Conservation (phyloP, 2,888 invertebrate species). For the Celastrina argiolus region DNA sequence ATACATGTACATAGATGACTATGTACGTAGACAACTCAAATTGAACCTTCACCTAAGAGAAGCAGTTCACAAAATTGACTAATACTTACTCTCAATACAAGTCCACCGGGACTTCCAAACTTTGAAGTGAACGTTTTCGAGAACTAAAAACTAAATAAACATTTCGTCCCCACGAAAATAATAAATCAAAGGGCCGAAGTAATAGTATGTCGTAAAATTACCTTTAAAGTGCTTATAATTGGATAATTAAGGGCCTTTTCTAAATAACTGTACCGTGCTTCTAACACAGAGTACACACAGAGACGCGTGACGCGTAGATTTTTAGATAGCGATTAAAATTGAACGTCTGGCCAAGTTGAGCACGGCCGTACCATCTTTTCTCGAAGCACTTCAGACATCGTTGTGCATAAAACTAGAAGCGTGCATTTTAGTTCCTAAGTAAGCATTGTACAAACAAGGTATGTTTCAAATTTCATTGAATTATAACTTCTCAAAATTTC, state of each 20-base stretch:
- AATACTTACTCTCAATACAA: background rate
- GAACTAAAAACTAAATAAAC: slow-evolving; percentile 10
- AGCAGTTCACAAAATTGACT: background rate
- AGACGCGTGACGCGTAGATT: too few relatives aligned
- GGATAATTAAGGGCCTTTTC: background rate
- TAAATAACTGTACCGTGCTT: background rate
- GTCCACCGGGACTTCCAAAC: background rate
- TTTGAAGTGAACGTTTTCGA: slow-evolving; percentile 16
- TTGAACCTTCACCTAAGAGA: background rate
- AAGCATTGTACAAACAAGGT: too few relatives aligned
- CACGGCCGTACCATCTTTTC: too few relatives aligned
- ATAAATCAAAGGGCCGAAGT: background rate
- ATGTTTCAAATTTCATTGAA: too few relatives aligned
- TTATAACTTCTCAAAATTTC: too few relatives aligned
- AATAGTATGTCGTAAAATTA: background rate
- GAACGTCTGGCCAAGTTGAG: too few relatives aligned
- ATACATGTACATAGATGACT: background rate
- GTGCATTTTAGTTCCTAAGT: too few relatives aligned
- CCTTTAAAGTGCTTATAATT: background rate
- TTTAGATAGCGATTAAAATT: too few relatives aligned
- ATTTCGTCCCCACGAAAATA: background rate
- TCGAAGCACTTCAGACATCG: too few relatives aligned
- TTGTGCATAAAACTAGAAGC: too few relatives aligned
- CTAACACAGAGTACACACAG: too few relatives aligned
- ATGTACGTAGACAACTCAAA: background rate